A percentile compares a stretch with the other conserved stretches of the same genome.
Evolutionary conservation across 2,888 invertebrate genomes (phyloP).

Genomic region (Steinernema carpocapsae): DNA sequence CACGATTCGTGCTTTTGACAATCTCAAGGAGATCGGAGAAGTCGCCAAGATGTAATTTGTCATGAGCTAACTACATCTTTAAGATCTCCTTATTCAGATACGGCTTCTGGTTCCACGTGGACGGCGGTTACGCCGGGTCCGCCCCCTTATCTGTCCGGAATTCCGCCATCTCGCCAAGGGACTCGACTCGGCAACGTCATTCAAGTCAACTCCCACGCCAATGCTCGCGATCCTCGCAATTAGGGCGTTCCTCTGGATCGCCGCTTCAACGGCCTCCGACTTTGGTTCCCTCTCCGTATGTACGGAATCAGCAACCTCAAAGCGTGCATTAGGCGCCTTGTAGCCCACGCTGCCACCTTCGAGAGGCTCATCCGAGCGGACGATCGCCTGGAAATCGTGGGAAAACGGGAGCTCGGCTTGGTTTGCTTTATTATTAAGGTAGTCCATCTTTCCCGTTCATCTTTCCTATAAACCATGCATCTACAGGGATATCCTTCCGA

Average conservation of each 20-base stretch:
- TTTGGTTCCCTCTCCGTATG: constrained; percentile 18
- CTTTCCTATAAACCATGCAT: no score
- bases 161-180: constrained; percentile 79
- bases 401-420: constrained; percentile 12
- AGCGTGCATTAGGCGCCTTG: constrained; percentile 10
- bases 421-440: constrained; percentile 16
- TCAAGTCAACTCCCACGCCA: constrained; percentile 31
- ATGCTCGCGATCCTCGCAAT: neutral
- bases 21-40: constrained; percentile 78
- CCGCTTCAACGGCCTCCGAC: constrained; percentile 4
- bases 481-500: neutral
- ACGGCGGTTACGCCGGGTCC: constrained; percentile 91
- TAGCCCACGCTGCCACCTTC: constrained; percentile 6
- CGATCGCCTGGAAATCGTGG: neutral
- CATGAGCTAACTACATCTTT: no score
- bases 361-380: constrained; percentile 4
- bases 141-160: constrained; percentile 94
- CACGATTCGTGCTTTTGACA: constrained; percentile 93
- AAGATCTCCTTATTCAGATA: neutral
- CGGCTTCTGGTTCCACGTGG: constrained; percentile 34
- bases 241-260: neutral
- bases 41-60: no score
- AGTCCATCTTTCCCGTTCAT: neutral
- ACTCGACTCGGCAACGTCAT: constrained; percentile 71
- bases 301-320: neutral